Conservation (phyloP, 2,888 invertebrate genomes). For the Scotopteryx bipunctaria region DNA sequence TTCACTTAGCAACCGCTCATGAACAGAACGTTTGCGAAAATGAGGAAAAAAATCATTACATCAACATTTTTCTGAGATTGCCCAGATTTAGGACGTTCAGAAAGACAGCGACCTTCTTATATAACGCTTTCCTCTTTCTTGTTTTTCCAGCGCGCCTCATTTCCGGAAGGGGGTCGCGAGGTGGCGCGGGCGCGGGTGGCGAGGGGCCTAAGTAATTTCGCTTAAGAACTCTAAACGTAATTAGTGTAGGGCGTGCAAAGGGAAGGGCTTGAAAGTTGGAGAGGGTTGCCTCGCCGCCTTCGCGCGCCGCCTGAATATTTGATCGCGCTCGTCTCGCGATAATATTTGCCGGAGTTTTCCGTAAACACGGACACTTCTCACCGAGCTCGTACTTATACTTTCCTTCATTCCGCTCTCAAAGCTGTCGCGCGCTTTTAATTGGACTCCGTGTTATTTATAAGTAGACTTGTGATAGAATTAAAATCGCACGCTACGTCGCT, state of each 20-base stretch:
- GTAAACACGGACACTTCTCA: conserved; percentile 78
- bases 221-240: conserved; percentile 88
- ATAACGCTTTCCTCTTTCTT: conserved; percentile 80
- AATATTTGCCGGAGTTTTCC: conserved; percentile 82
- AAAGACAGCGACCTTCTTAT: conserved; percentile 76
- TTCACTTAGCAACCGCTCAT: conserved; percentile 83
- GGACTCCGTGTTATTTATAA: conserved; percentile 75
- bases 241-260: conserved; percentile 86
- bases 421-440: conserved; percentile 80
- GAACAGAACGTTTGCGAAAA: conserved; percentile 78
- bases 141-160: conserved; percentile 82
- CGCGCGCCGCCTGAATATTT: conserved; percentile 80
- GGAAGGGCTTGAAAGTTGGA: conserved; percentile 85
- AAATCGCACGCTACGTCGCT: conserved; percentile 75
- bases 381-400: conserved; percentile 68
- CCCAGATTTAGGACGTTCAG: conserved; percentile 79
- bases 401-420: conserved; percentile 73
- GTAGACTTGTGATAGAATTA: conserved; percentile 80
- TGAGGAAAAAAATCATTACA: conserved; percentile 83
- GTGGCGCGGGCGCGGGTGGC: conserved; percentile 65
- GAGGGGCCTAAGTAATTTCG: conserved; percentile 87
- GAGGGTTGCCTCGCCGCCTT: conserved; percentile 81
- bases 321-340: conserved; percentile 81
- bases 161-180: conserved; percentile 76
- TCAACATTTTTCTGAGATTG: conserved; percentile 82